Conservation (phyloP, 2,797 vertebrate species). For the Propithecus perrieri region DNA sequence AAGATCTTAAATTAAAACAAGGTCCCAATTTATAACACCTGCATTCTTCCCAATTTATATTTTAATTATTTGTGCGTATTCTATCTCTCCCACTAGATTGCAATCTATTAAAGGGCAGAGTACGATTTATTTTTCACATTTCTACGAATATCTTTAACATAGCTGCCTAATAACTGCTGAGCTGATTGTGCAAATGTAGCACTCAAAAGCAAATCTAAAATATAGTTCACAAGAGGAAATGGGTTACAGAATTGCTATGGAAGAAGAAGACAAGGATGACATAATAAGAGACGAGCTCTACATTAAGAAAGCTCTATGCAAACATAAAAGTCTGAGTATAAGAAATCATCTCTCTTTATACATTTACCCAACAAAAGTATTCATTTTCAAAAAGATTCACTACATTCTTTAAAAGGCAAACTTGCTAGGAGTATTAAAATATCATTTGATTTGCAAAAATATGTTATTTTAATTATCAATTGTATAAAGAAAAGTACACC, state of each 20-base stretch:
- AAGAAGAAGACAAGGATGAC: background rate
- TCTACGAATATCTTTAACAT: constrained; percentile 48
- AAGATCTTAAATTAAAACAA: background rate
- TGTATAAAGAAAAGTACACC: constrained; percentile 39
- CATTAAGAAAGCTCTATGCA: constrained; percentile 20
- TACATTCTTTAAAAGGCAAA: constrained; percentile 35
- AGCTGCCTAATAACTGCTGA: constrained; percentile 34
- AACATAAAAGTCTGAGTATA: constrained; percentile 49
- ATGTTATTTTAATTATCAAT: constrained; percentile 53
- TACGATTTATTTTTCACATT: constrained; percentile 47
- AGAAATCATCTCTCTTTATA: constrained; percentile 13
- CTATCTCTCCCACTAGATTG: background rate
- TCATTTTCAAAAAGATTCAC: constrained; percentile 42
- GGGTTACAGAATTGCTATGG: background rate
- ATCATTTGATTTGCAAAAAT: constrained; percentile 47
- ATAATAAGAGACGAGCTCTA: constrained; percentile 10
- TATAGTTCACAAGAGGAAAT: constrained; percentile 40
- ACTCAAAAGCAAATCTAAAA: constrained; percentile 39
- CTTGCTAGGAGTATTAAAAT: constrained; percentile 46
- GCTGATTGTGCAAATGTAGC: constrained; percentile 22
- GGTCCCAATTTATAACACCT: background rate
- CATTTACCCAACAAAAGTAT: constrained; percentile 45
- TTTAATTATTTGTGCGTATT: background rate
- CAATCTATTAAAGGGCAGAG: background rate
- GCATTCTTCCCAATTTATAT: background rate